These are phyloP conservation scores for Oscheius sp. DNA, from an alignment of 2,888 invertebrate genomes.

Conservation along the genomic window DNA sequence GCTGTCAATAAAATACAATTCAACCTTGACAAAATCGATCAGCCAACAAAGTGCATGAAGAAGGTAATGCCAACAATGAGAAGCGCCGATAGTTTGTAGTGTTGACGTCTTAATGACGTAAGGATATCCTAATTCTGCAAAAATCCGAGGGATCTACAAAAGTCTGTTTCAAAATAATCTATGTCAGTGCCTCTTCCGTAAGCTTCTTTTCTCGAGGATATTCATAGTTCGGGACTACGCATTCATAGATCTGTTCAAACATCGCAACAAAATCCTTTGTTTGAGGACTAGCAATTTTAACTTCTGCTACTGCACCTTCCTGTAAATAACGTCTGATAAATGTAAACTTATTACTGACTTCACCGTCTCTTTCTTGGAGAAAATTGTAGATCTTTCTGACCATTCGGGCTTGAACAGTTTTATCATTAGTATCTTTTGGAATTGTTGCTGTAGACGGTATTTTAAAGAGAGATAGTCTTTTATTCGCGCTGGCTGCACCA, in stretches of 20 bases:
- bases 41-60: conserved; percentile 35
- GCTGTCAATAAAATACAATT: neutral
- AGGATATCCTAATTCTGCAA: conserved; percentile 34
- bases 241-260: conserved; percentile 31
- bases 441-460: neutral
- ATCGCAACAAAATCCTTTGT: conserved; percentile 28
- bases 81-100: conserved; percentile 33
- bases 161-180: neutral
- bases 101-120: conserved; percentile 24
- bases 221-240: conserved; percentile 8
- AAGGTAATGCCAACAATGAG: conserved; percentile 38
- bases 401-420: neutral
- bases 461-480: conserved; percentile 9
- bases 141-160: conserved; percentile 31
- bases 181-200: conserved; percentile 7
- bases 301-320: neutral
- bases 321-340: neutral
- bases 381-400: conserved; percentile 30
- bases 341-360: neutral
- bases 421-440: conserved; percentile 31
- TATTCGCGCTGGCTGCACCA: neutral
- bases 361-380: conserved; percentile 16
- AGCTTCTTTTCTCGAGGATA: conserved; percentile 11
- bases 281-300: conserved; percentile 8
- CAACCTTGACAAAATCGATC: conserved; percentile 27